A percentile compares a stretch with the other conserved stretches of the same genome.
Conservation (phyloP, 2,888 invertebrate genomes). For the Leptura quadrifasciata region DNA sequence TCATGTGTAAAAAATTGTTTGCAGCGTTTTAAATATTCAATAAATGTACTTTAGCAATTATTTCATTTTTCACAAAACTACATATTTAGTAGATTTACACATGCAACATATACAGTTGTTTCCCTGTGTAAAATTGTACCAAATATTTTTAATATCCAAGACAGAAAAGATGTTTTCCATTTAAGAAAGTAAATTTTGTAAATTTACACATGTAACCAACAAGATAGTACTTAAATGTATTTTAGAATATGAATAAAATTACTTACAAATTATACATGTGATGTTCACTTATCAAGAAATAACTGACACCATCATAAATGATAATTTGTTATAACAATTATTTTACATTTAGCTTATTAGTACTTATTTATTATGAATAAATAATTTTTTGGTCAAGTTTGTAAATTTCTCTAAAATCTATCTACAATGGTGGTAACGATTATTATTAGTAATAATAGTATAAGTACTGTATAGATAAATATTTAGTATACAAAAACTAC, state of each 20-base stretch:
- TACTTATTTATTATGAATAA: conserved; percentile 34
- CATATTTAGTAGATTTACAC: conserved; percentile 22
- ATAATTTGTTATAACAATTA: conserved; percentile 37
- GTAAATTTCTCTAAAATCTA: conserved; percentile 64
- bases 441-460: conserved; percentile 49
- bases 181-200: conserved; percentile 5
- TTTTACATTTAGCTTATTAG: conserved; percentile 40
- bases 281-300: conserved; percentile 24
- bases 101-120: not conserved
- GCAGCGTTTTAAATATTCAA: conserved; percentile 7
- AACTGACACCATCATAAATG: conserved; percentile 33
- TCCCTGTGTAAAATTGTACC: too few species aligned
- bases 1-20: conserved; percentile 25
- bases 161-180: not conserved
- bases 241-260: conserved; percentile 38
- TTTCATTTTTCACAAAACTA: not conserved
- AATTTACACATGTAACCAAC: conserved; percentile 39
- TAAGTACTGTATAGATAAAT: conserved; percentile 61
- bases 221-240: conserved; percentile 28
- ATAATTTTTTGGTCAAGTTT: conserved; percentile 62
- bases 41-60: not conserved
- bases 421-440: conserved; percentile 61
- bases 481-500: conserved; percentile 58
- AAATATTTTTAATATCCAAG: not conserved
- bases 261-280: conserved; percentile 37